phyloP scores from a whole-genome alignment of 2,888 invertebrate genomes.

The Fragum sueziense region DNA sequence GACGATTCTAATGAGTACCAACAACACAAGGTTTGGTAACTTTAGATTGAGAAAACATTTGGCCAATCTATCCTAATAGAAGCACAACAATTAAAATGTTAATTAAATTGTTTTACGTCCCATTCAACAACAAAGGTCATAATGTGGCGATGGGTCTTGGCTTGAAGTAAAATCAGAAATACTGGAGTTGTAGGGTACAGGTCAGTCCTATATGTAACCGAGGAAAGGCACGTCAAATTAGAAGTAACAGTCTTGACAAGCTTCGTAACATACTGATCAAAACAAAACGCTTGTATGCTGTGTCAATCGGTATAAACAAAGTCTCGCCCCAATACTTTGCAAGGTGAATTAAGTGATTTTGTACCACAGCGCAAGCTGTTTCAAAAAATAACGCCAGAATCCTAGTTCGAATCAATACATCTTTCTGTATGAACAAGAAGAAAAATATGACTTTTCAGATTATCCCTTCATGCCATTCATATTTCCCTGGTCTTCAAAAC shows the following conservation, averaged over 20 bases:
- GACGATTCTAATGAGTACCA: no score
- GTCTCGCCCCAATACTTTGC: not conserved
- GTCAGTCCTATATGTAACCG: not conserved
- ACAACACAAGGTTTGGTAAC: no score
- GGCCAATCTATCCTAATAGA: no score
- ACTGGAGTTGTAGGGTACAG: no score
- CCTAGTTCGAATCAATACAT: conserved; percentile 56
- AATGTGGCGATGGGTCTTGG: no score
- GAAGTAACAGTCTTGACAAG: not conserved
- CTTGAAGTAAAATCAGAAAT: no score
- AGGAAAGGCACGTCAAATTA: not conserved
- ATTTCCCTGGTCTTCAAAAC: not conserved
- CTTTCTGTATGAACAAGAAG: conserved; percentile 31
- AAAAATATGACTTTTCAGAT: conserved; percentile 20
- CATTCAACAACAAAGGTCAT: no score
- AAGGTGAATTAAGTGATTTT: not conserved
- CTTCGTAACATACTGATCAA: not conserved
- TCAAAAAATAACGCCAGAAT: conserved; percentile 32
- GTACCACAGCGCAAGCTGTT: conserved; percentile 55
- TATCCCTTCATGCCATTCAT: conserved; percentile 4
- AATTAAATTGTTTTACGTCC: no score
- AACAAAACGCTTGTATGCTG: not conserved
- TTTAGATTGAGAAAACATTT: no score
- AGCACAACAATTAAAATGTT: no score
- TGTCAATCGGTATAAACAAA: conserved; percentile 15